Percentiles rank a stretch among this genome's conserved stretches.
Conservation (phyloP, 2,113 vertebrate species). For the Excalfactoria chinensis region DNA sequence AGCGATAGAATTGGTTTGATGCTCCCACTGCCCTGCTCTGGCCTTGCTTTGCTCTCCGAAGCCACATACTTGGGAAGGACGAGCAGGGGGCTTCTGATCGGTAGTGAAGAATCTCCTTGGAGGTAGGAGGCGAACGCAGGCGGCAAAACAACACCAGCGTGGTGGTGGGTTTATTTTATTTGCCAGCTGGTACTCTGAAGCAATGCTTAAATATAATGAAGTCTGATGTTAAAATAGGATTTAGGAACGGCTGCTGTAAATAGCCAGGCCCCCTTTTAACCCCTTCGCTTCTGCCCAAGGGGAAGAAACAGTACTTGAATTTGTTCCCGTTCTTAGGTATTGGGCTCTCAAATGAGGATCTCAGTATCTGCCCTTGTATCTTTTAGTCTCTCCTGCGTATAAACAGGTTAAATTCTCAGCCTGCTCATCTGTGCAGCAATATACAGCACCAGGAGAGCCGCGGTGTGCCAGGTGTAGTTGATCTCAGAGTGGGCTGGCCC, state of each 20-base stretch:
- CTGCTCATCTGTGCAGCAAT: neutral
- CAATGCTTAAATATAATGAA: slow-evolving; percentile 55
- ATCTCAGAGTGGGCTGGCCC: rapidly evolving
- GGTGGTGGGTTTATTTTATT: neutral
- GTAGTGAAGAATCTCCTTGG: neutral
- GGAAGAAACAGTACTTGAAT: neutral
- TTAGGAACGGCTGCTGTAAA: slow-evolving; percentile 42
- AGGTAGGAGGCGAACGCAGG: slow-evolving; percentile 2
- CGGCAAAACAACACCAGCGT: slow-evolving; percentile 9
- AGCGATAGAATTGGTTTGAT: neutral
- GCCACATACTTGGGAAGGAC: neutral
- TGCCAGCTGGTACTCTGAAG: slow-evolving; percentile 58
- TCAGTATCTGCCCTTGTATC: neutral
- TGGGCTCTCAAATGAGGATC: neutral
- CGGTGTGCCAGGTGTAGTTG: neutral
- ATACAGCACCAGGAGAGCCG: rapidly evolving
- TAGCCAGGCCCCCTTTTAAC: slow-evolving; percentile 43
- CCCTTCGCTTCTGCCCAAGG: neutral
- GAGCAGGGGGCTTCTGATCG: neutral
- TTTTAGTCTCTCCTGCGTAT: neutral
- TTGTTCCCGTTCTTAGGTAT: neutral
- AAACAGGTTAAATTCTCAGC: neutral
- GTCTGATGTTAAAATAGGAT: slow-evolving; percentile 35
- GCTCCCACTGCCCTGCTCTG: neutral
- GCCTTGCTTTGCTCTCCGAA: neutral